phyloP scores from a whole-genome alignment of 35 echinoderm and acorn worm genomes.

The Lytechinus variegatus region DNA sequence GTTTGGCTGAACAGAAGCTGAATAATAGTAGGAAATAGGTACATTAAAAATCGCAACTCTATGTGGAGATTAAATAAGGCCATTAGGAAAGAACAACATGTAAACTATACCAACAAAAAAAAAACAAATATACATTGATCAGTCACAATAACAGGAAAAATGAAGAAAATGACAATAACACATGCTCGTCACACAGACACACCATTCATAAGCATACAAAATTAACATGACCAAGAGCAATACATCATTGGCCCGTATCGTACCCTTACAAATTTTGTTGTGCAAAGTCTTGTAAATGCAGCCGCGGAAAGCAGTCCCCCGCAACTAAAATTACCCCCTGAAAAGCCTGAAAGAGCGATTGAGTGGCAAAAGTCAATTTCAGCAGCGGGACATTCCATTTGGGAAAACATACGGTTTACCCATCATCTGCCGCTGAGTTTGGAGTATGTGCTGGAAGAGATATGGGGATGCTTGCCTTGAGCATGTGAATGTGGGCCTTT shows the following conservation, averaged over 20 bases:
- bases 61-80: background rate
- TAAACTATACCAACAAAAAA: background rate
- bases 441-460: background rate
- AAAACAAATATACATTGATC: background rate
- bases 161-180: background rate
- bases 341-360: background rate
- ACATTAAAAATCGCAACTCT: background rate
- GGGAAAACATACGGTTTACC: background rate
- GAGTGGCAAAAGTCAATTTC: constrained; percentile 18
- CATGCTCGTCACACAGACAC: background rate
- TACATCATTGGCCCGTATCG: background rate
- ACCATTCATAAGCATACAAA: background rate
- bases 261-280: background rate
- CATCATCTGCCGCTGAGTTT: background rate
- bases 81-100: background rate
- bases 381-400: constrained; percentile 1
- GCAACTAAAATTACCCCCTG: background rate
- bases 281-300: constrained; percentile 11
- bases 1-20: background rate
- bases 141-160: background rate
- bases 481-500: background rate
- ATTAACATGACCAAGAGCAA: background rate
- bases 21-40: background rate
- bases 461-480: background rate
- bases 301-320: background rate